A percentile compares a stretch with the other conserved stretches of the same genome.
These are phyloP conservation scores for Acleris literana DNA, from an alignment of 2,888 invertebrate species.

Conservation along the genomic window DNA sequence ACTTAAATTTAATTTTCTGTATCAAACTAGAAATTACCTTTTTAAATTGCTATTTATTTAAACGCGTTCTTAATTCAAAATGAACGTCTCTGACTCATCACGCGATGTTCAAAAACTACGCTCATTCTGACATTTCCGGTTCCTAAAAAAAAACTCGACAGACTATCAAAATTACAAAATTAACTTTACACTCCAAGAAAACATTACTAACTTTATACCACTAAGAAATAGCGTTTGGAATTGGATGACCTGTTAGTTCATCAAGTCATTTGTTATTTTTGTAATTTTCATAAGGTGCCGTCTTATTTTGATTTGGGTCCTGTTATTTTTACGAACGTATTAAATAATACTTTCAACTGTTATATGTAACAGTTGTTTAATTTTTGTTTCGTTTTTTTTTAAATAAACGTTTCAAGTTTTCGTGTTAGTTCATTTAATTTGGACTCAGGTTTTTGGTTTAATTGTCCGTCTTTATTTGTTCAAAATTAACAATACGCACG, in stretches of 20 bases:
- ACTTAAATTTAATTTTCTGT: neutral
- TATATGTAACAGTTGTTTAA: slow-evolving; percentile 47
- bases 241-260: neutral
- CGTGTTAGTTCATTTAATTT: neutral
- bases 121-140: slow-evolving; percentile 71
- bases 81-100: slow-evolving; percentile 52
- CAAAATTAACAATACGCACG: neutral
- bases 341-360: slow-evolving; percentile 47
- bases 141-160: slow-evolving; percentile 60
- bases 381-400: slow-evolving; percentile 26
- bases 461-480: too few species aligned
- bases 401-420: slow-evolving; percentile 22
- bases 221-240: slow-evolving; percentile 6
- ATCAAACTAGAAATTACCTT: slow-evolving; percentile 16
- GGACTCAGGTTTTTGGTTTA: too few species aligned
- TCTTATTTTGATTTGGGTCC: slow-evolving; percentile 68
- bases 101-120: slow-evolving; percentile 63
- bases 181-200: slow-evolving; percentile 9
- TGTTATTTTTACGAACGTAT: slow-evolving; percentile 56
- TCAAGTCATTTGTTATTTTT: slow-evolving; percentile 35
- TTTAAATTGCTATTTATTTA: slow-evolving; percentile 30
- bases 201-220: neutral
- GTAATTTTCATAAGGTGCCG: slow-evolving; percentile 55
- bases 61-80: slow-evolving; percentile 29
- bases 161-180: slow-evolving; percentile 41